These are phyloP conservation scores for Potamarius usumacintae DNA, from an alignment of 2,113 vertebrate species.

Conservation along the genomic window DNA sequence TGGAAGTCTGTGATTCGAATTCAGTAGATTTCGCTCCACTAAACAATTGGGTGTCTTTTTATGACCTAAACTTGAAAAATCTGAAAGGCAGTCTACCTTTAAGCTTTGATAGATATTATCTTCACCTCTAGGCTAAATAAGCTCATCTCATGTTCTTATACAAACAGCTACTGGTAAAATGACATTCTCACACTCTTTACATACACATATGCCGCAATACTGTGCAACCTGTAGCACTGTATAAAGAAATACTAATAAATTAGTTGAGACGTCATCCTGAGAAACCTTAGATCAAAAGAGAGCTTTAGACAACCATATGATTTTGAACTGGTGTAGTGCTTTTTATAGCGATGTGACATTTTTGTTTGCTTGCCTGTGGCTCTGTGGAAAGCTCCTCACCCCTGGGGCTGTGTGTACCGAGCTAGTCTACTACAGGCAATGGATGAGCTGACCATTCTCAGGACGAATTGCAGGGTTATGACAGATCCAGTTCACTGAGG, in stretches of 20 bases:
- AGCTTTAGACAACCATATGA: neutral
- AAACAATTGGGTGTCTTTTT: too few species aligned
- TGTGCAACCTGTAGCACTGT: too few species aligned
- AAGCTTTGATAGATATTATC: neutral
- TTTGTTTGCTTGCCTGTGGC: conserved; percentile 10
- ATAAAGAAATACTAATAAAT: neutral
- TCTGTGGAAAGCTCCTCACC: conserved; percentile 13
- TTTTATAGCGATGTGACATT: conserved; percentile 21
- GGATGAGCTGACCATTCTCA: neutral
- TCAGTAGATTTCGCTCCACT: too few species aligned
- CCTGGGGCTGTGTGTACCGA: conserved; percentile 19
- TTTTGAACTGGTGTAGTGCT: neutral
- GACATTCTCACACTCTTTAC: neutral
- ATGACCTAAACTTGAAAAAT: too few species aligned
- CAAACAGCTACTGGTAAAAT: neutral
- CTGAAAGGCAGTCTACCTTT: too few species aligned
- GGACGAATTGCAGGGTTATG: conserved; percentile 35
- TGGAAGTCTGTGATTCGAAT: too few species aligned
- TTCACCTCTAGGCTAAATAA: neutral
- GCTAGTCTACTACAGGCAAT: conserved; percentile 20
- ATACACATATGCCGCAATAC: neutral
- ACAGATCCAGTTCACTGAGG: conserved; percentile 51
- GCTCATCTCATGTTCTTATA: neutral
- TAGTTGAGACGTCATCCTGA: neutral
- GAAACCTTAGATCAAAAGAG: neutral